These are phyloP conservation scores for Eristalinus sepulchralis DNA, from an alignment of 2,888 invertebrate genomes.

Conservation along the genomic window DNA sequence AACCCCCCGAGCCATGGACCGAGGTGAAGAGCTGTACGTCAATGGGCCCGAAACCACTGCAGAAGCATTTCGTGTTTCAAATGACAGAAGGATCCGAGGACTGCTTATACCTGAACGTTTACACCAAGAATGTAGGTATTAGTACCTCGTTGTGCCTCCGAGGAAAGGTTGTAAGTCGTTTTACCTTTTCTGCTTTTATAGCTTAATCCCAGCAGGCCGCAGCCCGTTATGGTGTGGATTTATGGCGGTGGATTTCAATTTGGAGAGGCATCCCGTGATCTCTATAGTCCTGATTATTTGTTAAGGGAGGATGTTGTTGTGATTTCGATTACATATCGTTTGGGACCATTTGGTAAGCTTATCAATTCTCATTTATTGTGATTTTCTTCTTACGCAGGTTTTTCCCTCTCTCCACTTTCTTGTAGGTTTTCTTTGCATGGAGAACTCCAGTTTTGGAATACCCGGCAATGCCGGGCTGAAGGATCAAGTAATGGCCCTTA, in stretches of 20 bases:
- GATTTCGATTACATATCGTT: slow-evolving; percentile 82
- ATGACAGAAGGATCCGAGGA: slow-evolving; percentile 82
- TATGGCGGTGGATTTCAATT: slow-evolving; percentile 82
- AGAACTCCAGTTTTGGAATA: slow-evolving; percentile 81
- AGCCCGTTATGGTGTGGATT: slow-evolving; percentile 82
- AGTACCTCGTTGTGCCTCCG: not conserved
- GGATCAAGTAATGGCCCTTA: slow-evolving; percentile 82
- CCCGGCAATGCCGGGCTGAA: slow-evolving; percentile 83
- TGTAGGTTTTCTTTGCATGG: slow-evolving; percentile 81
- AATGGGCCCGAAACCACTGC: slow-evolving; percentile 78
- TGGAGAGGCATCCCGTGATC: slow-evolving; percentile 80
- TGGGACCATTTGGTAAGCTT: slow-evolving; percentile 80
- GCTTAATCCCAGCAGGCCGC: slow-evolving; percentile 77
- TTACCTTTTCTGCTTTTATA: slow-evolving; percentile 49
- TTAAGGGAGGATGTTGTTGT: slow-evolving; percentile 81
- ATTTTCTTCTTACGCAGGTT: not conserved
- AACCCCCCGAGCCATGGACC: slow-evolving; percentile 81
- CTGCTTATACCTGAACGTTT: slow-evolving; percentile 82
- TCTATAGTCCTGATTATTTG: slow-evolving; percentile 81
- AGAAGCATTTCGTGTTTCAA: slow-evolving; percentile 79
- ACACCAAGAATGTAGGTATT: slow-evolving; percentile 78
- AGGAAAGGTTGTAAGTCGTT: not conserved
- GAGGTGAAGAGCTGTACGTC: slow-evolving; percentile 81
- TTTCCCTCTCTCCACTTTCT: not conserved
- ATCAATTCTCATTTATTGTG: not conserved